Base-by-base conservation (phyloP, 2,888 invertebrate genomes). In the Lobophora halterata region DNA sequence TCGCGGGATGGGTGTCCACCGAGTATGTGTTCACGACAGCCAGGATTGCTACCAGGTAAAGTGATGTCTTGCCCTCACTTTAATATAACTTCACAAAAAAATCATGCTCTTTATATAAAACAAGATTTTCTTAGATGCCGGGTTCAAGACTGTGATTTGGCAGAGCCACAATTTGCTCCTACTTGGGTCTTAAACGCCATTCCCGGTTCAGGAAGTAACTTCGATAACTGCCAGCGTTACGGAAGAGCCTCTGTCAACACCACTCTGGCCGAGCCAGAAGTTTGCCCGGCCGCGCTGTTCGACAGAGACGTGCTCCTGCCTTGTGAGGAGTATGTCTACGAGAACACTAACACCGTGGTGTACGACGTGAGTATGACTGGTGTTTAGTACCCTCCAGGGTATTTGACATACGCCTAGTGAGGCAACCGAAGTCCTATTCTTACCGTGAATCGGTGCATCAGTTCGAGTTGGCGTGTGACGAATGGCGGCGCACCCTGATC, bases 401-500 rank as follows among this genome's bases (percentile, higher is more conserved):
- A n/a, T n/a, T n/a, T n/a, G n/a, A n/a, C n/a, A n/a, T n/a, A n/a
- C n/a, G n/a, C n/a, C n/a, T n/a, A n/a, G n/a, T n/a, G n/a, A n/a
- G n/a, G n/a, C n/a, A n/a, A n/a, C n/a, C n/a, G n/a, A n/a, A n/a
- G n/a, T n/a, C n/a, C n/a, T n/a, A n/a, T n/a, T n/a, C n/a, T n/a
- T n/a, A n/a, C n/a, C n/a, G n/a, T n/a, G n/a, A n/a, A n/a, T n/a
- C n/a, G n/a, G n/a, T n/a, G n/a, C n/a, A n/a, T 7, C 51, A 93
- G 92, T 92, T 90, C 66, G 72, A 79, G 38, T 62, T 93, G 33
- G 90, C 89, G 1, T 93, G 93, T 50, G 88, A 90, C 23, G 88
- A 82, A 86, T 94, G 93, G 93, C 91, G 90, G 51, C 80, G 94
- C 18, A 89, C 93, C 0, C 75, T 93, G 54, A 91, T 93, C 20